A percentile compares a stretch with the other conserved stretches of the same genome.
Evolutionary conservation across 1,140 invertebrate species (phyloP).

Genomic region (Diorhabda carinulata): DNA sequence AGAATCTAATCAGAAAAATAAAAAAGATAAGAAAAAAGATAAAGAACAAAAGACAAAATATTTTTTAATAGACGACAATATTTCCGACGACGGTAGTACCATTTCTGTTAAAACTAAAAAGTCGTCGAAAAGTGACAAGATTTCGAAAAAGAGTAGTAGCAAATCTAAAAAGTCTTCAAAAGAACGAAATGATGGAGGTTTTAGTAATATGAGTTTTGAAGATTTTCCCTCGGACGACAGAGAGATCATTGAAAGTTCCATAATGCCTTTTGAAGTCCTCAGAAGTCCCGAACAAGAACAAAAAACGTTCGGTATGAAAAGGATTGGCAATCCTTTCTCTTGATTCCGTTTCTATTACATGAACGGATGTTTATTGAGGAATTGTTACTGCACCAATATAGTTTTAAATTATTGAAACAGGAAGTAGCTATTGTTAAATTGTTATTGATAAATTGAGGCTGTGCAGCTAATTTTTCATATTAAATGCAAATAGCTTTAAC

Average conservation of each 20-base stretch:
- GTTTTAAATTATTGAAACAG: not conserved
- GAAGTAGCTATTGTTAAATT: not conserved
- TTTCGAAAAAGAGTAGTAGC: slow-evolving; percentile 27
- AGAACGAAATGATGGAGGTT: slow-evolving; percentile 54
- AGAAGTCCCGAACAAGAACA: slow-evolving; percentile 54
- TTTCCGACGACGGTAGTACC: slow-evolving; percentile 34
- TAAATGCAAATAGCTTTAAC: not conserved
- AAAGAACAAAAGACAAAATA: slow-evolving; percentile 54
- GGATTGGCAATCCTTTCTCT: slow-evolving; percentile 65
- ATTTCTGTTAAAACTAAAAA: slow-evolving; percentile 32
- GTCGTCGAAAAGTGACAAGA: slow-evolving; percentile 30
- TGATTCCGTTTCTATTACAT: slow-evolving; percentile 37
- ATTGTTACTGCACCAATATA: not conserved
- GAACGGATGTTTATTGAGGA: not conserved
- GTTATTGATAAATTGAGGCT: not conserved
- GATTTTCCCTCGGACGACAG: slow-evolving; percentile 69
- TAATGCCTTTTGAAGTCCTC: slow-evolving; percentile 64
- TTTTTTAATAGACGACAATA: slow-evolving; percentile 49
- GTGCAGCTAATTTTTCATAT: not conserved
- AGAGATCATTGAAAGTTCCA: slow-evolving; percentile 40
- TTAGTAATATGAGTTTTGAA: slow-evolving; percentile 77
- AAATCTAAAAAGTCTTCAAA: slow-evolving; percentile 41
- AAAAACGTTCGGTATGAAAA: slow-evolving; percentile 46
- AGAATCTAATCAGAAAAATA: slow-evolving; percentile 34
- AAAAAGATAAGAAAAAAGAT: slow-evolving; percentile 50